Evolutionary conservation across 2,888 invertebrate species (phyloP), one percentile per base, ranked within the genome.

Genomic region (Parochlus steinenii): DNA sequence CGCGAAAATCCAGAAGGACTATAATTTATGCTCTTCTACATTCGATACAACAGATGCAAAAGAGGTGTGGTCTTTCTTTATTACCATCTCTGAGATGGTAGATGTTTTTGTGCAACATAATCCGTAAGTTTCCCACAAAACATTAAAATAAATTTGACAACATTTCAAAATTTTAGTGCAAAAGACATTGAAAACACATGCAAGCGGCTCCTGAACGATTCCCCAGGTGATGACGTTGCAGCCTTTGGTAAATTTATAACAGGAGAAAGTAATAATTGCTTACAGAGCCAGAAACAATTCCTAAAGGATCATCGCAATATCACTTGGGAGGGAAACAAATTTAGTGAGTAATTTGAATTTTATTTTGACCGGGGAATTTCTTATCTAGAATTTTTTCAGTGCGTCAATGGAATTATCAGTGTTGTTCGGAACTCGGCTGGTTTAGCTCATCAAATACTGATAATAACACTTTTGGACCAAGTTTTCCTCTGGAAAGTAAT

Each of bases 341-440:
- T n/a, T n/a, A n/a, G n/a, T n/a, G n/a, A n/a, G n/a, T n/a, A n/a
- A n/a, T n/a, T n/a, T n/a, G n/a, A n/a, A n/a, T n/a, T n/a, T n/a
- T 8, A 28, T 8, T 12, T 10, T 5, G 14, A 28, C 10, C 11
- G 4, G 4, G 28, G 3, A 4, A 11, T 10, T 12, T 5, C 14
- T 10, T 10, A 12, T 28, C 24, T 3, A 24, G 24, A 12, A 24
- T n/a, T 24, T 32, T 51, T 55, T 19, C 55, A 74, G 76, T 61
- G 51, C 67, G 78, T 1, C 66, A 71, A 35, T 86, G 86, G 85
- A 67, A 64, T 2, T 83, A 79, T 53, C 86, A 87, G 57, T 82
- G 81, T 0, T 89, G 89, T 53, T 75, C 74, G 32, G 85, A 89
- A 60, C 86, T 72, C 53, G 87, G 85, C 35, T 86, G 74, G 65